These are phyloP conservation scores for Forbesichthys papilliferus DNA, from an alignment of 2,113 vertebrate species.

Conservation along the genomic window DNA sequence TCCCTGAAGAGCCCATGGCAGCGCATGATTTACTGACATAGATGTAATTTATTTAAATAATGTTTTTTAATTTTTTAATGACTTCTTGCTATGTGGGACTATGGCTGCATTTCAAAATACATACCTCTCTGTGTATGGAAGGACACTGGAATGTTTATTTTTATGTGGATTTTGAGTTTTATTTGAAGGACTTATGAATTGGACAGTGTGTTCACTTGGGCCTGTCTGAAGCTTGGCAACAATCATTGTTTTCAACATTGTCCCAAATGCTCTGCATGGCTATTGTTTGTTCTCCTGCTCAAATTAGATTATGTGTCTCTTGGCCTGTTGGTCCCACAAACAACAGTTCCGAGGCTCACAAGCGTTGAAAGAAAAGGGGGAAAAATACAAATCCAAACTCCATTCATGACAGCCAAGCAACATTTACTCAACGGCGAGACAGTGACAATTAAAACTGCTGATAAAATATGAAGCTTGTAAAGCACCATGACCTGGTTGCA, in stretches of 20 bases:
- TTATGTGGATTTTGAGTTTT: conserved; percentile 30
- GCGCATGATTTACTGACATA: neutral
- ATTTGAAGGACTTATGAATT: conserved; percentile 23
- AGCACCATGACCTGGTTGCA: neutral
- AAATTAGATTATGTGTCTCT: conserved; percentile 53
- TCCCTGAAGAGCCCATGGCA: neutral
- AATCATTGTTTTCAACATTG: conserved; percentile 39
- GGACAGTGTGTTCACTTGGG: conserved; percentile 27
- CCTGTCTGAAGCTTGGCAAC: conserved; percentile 41
- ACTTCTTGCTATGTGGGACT: conserved; percentile 4
- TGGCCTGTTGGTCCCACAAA: conserved; percentile 25
- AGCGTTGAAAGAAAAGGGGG: conserved; percentile 15
- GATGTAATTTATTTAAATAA: too few relatives aligned
- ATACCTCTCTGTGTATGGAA: neutral
- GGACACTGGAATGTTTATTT: neutral
- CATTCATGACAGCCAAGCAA: neutral
- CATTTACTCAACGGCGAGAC: conserved; percentile 8
- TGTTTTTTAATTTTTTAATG: neutral
- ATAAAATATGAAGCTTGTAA: conserved; percentile 1
- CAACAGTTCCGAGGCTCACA: conserved; percentile 32
- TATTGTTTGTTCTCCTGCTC: conserved; percentile 46
- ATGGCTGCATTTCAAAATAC: conserved; percentile 5
- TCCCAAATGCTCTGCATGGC: conserved; percentile 34
- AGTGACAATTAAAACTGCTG: neutral
- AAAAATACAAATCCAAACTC: conserved; percentile 6